phyloP scores from a whole-genome alignment of 2,888 invertebrate genomes.

The Agrochola circellaris region DNA sequence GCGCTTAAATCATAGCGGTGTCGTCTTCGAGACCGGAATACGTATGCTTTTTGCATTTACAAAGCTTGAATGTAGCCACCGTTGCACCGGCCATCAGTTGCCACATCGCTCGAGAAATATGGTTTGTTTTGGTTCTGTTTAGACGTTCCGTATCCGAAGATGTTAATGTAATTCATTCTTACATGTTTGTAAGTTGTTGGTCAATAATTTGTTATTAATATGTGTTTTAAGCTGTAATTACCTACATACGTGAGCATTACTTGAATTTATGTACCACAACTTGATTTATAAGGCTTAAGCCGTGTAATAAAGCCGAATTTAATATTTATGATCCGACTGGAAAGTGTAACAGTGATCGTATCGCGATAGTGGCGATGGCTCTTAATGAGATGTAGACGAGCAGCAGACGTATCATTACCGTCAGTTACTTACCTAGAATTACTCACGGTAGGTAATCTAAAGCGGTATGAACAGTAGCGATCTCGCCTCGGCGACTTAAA shows the following conservation, averaged over 20 bases:
- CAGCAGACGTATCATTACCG: constrained; percentile 67
- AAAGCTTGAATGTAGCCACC: constrained; percentile 77
- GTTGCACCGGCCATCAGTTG: constrained; percentile 76
- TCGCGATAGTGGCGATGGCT: constrained; percentile 54
- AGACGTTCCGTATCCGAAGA: constrained; percentile 70
- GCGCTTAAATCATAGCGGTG: constrained; percentile 87
- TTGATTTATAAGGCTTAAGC: constrained; percentile 56
- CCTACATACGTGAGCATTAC: constrained; percentile 53
- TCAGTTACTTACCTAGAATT: constrained; percentile 84
- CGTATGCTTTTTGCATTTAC: constrained; percentile 82
- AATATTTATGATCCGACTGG: constrained; percentile 59
- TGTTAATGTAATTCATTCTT: constrained; percentile 68
- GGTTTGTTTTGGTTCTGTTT: constrained; percentile 80
- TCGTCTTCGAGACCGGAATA: constrained; percentile 81
- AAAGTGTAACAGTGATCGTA: constrained; percentile 69
- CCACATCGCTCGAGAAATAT: constrained; percentile 76
- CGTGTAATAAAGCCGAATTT: constrained; percentile 65
- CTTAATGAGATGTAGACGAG: constrained; percentile 66
- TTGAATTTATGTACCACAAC: constrained; percentile 65
- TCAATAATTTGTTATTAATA: constrained; percentile 67
- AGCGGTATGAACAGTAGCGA: constrained; percentile 86
- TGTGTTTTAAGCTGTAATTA: constrained; percentile 62
- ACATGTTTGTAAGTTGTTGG: constrained; percentile 59
- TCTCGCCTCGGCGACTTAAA: constrained; percentile 87
- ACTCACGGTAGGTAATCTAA: constrained; percentile 83